Base-by-base conservation (phyloP, 1,140 invertebrate genomes). In the Zaprionus capensis region DNA sequence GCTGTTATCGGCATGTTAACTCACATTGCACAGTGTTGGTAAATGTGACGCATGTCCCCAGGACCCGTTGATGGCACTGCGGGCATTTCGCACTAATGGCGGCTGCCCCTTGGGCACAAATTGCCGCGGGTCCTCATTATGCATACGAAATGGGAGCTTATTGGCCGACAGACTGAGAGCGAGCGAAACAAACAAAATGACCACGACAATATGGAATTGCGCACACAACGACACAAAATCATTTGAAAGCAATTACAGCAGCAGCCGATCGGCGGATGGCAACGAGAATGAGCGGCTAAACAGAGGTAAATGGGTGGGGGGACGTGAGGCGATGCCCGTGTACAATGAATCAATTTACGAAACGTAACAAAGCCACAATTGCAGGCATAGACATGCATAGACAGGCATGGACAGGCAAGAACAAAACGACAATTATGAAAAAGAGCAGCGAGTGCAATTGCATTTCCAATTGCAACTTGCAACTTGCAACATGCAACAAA, bases 291-390 rank as follows among this genome's bases (percentile, higher is more conserved):
- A 53, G 34, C 49, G 24, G 17, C 55, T 6, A 20, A 15, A 4
- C 2, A 14, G 22, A 62, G 20, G 57, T 9, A 31, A 38, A 51
- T 5, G 26, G 31, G 15, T 3, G 28, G 28, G 28, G 31, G 11
- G n/a, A n/a, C n/a, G n/a, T n/a, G n/a, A 56, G 73, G 56, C 79
- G 77, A 56, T 80, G 82, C 76, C 71, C 75, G 78, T 78, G 74
- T 80, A 87, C 84, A 88, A 88, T 88, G 85, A 88, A 88, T 88
- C 85, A 88, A 88, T 88, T 88, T 88, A 88, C 85, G 81, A 83
- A 80, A 88, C 85, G 85, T 90, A 88, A 88, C 85, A 88, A 88
- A 88, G 85, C 81, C 79, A 75, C 85, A 88, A 88, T 90, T 90
- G 90, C 85, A 90, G 74, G 78, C 67, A 71, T 38, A 53, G 20